Percentiles rank a stretch among this genome's conserved stretches.
phyloP scores from a whole-genome alignment of 2,113 vertebrate genomes.

The Diadophis punctatus region DNA sequence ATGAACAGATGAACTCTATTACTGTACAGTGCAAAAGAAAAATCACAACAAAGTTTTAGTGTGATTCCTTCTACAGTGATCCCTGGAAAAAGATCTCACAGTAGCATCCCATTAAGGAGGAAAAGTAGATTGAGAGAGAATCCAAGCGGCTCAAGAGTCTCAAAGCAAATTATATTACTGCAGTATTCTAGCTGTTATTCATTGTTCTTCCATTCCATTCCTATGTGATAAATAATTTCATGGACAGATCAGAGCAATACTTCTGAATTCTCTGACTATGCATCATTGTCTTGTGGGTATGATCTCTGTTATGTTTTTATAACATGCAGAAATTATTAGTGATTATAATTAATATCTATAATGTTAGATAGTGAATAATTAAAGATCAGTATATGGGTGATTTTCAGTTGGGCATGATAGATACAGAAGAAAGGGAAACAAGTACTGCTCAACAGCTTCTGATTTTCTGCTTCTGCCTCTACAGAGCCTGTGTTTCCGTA shows the following conservation, averaged over 20 bases:
- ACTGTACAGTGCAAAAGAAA: background rate
- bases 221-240: background rate
- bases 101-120: background rate
- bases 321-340: accelerated
- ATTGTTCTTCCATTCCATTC: background rate
- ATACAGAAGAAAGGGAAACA: constrained; percentile 16
- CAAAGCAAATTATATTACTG: background rate
- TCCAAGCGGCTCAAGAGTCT: background rate
- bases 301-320: constrained; percentile 2
- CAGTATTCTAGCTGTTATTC: background rate
- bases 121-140: background rate
- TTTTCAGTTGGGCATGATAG: background rate
- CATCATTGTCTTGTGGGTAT: background rate
- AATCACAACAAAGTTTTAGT: background rate
- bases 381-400: background rate
- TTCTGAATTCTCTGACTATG: background rate
- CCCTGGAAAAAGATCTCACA: background rate
- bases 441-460: constrained; percentile 2
- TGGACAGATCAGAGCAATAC: background rate
- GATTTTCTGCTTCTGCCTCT: background rate
- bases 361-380: background rate
- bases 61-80: background rate
- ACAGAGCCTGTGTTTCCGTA: constrained; percentile 91
- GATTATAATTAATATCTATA: too few species aligned
- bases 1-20: background rate